A percentile compares a stretch with the other conserved stretches of the same genome.
Evolutionary conservation across 2,797 vertebrate genomes (phyloP).

Genomic region (Thunnus albacares): DNA sequence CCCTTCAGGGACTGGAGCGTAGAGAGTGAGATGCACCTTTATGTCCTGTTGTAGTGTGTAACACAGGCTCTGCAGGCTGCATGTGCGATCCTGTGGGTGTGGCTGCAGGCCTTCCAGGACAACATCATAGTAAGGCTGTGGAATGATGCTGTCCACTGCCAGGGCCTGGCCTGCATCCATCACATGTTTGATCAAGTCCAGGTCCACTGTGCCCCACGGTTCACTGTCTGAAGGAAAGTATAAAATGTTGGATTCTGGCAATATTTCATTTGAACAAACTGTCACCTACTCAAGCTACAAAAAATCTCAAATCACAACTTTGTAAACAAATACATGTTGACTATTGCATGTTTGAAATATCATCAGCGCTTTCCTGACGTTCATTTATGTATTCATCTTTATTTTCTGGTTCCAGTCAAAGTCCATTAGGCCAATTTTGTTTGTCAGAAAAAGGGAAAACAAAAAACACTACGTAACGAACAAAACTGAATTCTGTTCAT

Average conservation of each 20-base stretch:
- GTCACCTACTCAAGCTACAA: not conserved
- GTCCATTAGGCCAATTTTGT: not conserved
- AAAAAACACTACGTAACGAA: not conserved
- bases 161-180: conserved; percentile 76
- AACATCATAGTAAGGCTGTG: conserved; percentile 75
- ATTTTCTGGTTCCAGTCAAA: not conserved
- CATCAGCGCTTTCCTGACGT: not conserved
- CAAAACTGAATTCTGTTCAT: not conserved
- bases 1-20: not conserved
- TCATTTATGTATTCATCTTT: not conserved
- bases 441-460: not conserved
- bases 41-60: conserved; percentile 71
- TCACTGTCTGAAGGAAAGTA: conserved; percentile 70
- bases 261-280: not conserved
- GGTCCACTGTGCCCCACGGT: conserved; percentile 77
- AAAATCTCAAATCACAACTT: not conserved
- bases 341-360: not conserved
- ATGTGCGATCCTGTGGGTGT: conserved; percentile 66
- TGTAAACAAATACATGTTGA: too few species aligned
- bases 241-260: not conserved
- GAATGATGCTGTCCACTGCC: conserved; percentile 63
- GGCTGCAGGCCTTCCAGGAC: conserved; percentile 75
- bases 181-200: conserved; percentile 67
- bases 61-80: conserved; percentile 76
- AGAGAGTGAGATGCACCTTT: conserved; percentile 60